A percentile compares a stretch with the other conserved stretches of the same genome.
These are phyloP conservation scores for Pollenia amentaria DNA, from an alignment of 2,888 invertebrate species.

Conservation along the genomic window DNA sequence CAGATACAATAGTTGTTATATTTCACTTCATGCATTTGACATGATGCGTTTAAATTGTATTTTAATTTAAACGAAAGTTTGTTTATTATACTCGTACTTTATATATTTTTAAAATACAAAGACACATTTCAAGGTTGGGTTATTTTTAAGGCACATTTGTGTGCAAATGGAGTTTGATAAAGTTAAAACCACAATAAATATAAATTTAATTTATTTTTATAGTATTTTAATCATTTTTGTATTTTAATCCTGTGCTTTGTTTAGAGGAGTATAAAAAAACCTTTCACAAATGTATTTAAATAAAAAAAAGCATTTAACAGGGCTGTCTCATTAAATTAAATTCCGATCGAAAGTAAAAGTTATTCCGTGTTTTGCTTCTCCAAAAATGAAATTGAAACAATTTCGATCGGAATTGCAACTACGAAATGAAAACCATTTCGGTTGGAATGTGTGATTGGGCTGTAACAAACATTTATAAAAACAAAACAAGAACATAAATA, in stretches of 20 bases:
- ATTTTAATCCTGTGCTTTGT: constrained; percentile 22
- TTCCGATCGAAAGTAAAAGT: no score
- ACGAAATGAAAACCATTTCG: no score
- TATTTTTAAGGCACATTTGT: neutral
- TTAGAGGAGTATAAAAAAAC: no score
- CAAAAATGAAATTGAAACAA: no score
- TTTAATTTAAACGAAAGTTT: constrained; percentile 1
- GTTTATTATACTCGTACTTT: neutral
- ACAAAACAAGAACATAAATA: no score
- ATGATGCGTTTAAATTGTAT: neutral
- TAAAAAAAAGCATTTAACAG: no score
- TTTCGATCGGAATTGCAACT: no score
- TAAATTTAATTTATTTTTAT: neutral
- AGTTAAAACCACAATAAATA: neutral
- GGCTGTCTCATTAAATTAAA: no score
- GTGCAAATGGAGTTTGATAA: neutral
- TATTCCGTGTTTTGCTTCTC: no score
- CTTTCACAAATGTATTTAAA: neutral
- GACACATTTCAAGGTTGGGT: constrained; percentile 13
- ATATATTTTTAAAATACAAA: neutral
- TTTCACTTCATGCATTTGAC: neutral
- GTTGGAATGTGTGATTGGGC: no score
- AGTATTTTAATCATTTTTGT: constrained; percentile 4
- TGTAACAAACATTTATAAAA: no score
- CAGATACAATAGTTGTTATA: neutral